Evolutionary conservation across 53 echinoderm and acorn worm species (phyloP), one percentile per base, ranked within the genome.

Genomic region (Luidia sarsii): DNA sequence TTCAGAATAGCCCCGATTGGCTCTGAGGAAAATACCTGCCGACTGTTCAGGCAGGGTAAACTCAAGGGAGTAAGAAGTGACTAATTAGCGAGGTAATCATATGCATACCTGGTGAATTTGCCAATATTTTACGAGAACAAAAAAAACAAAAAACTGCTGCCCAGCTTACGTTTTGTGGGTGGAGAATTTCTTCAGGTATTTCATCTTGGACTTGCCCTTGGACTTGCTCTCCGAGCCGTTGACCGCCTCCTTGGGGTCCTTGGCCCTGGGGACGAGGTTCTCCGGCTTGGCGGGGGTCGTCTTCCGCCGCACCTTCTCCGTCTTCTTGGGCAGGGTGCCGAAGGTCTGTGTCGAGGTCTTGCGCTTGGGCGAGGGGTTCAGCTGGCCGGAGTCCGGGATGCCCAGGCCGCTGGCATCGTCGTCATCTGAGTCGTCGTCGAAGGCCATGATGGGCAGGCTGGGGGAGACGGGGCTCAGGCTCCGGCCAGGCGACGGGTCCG

Each of bases 351-450:
- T 32, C 18, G 70, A 80, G 15, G 35, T 51, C 57, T 70, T 67
- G 49, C 80, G 87, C 10, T 70, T 70, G 18, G 87, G 80, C 20
- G 80, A 80, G n/a, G 45, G 7, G 29, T 46, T 14, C 19, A 21
- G 33, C n/a, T n/a, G n/a, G n/a, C n/a, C n/a, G 11, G 11, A 41
- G 41, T 41, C 41, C 6, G 6, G 6, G 6, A 41, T 13, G 7
- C 10, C 34, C 1, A 28, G 64, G 14, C 23, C 67, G 2, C 39
- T 38, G 3, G 50, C 7, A 4, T 80, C 81, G 2, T 81, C 85
- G 0, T 89, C 89, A 1, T 85, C 81, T 7, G 80, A 80, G 16
- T 21, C 24, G 6, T 67, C 64, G 21, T 88, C 89, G 29, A 89
- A 89, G 2, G 85, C 51, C 39, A 89, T 89, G 59, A 89, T 89